Percentiles rank a stretch among this genome's conserved stretches.
Conservation (phyloP, 1,140 invertebrate species). For the Papilio glaucus region DNA sequence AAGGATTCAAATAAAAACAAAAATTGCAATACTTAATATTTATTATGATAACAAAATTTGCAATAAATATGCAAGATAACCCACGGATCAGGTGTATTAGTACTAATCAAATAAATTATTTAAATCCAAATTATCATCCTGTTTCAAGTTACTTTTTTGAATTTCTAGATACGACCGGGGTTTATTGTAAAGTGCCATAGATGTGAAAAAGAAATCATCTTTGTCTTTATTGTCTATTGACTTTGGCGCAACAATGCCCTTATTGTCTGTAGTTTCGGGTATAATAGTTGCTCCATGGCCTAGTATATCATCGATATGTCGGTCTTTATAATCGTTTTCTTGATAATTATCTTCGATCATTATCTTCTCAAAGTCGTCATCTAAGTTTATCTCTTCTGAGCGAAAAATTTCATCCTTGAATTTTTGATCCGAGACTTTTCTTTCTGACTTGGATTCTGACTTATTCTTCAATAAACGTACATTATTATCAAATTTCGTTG, state of each 20-base stretch:
- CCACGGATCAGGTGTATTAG: background rate
- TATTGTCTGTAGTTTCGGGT: background rate
- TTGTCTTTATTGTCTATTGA: slow-evolving; percentile 41
- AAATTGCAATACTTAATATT: background rate
- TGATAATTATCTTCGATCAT: slow-evolving; percentile 32
- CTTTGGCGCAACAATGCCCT: slow-evolving; percentile 5
- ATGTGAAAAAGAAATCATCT: slow-evolving; percentile 43
- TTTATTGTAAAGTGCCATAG: slow-evolving; percentile 56
- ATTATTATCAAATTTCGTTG: background rate
- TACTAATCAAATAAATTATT: slow-evolving; percentile 27
- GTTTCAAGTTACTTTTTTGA: slow-evolving; percentile 59
- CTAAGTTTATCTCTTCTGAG: slow-evolving; percentile 31
- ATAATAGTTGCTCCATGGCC: background rate
- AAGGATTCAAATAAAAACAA: background rate
- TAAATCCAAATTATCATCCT: slow-evolving; percentile 43
- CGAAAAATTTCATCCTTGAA: slow-evolving; percentile 28
- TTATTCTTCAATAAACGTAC: background rate
- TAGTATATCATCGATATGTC: background rate
- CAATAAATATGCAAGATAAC: slow-evolving; percentile 13
- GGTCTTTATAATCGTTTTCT: slow-evolving; percentile 18
- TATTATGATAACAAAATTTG: slow-evolving; percentile 1
- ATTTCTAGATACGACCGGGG: slow-evolving; percentile 66
- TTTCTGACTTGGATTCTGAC: background rate
- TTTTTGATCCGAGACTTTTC: slow-evolving; percentile 22
- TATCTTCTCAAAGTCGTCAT: slow-evolving; percentile 37